Percentiles rank a stretch among this genome's conserved stretches.
phyloP scores from a whole-genome alignment of 2,888 invertebrate genomes.

The Mesorhabditis spiculigera region DNA sequence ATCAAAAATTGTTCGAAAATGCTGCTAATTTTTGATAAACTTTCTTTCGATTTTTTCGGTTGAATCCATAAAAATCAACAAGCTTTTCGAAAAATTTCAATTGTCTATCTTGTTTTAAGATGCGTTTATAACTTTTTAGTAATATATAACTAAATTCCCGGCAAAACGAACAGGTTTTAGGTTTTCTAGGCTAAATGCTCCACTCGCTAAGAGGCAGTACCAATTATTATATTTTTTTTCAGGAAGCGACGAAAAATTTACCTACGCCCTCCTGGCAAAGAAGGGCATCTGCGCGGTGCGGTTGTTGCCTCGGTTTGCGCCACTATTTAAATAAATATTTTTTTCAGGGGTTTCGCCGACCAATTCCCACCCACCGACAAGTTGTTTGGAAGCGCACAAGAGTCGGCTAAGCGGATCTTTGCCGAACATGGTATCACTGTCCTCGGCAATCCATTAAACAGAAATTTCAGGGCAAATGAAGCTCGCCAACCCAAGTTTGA shows the following conservation, averaged over 20 bases:
- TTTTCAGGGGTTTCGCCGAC: neutral
- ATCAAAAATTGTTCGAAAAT: too few relatives aligned
- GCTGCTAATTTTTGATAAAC: too few relatives aligned
- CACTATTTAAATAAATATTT: neutral
- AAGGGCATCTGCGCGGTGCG: neutral
- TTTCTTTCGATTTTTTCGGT: too few relatives aligned
- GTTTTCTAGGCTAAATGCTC: too few relatives aligned
- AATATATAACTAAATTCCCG: too few relatives aligned
- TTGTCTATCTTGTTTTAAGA: too few relatives aligned
- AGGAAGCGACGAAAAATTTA: neutral
- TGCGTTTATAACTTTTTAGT: too few relatives aligned
- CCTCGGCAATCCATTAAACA: neutral
- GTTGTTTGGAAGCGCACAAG: neutral
- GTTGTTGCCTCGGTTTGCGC: neutral
- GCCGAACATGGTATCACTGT: neutral
- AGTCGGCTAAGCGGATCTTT: neutral
- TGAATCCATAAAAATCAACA: too few relatives aligned
- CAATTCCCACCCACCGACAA: neutral
- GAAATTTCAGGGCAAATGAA: neutral
- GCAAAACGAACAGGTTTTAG: too few relatives aligned
- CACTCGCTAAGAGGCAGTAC: too few relatives aligned
- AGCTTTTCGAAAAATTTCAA: too few relatives aligned
- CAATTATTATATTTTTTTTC: neutral
- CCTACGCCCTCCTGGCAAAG: neutral
- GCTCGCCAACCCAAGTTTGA: neutral